These are phyloP conservation scores for Neopipo cinnamomea DNA, from an alignment of 2,113 vertebrate species.

Conservation along the genomic window DNA sequence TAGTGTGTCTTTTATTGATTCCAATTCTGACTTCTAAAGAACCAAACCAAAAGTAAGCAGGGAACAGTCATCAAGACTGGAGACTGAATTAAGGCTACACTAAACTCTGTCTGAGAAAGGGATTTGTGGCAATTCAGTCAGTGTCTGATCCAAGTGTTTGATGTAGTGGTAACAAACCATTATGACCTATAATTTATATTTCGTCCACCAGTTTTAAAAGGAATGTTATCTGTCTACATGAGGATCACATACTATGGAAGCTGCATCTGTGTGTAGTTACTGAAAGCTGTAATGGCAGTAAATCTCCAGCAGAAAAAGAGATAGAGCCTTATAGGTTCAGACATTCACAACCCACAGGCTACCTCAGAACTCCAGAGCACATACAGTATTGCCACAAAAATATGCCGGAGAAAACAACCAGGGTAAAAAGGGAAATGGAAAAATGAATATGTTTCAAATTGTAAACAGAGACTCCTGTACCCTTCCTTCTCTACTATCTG, in stretches of 20 bases:
- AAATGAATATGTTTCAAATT: not conserved
- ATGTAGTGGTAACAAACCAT: not conserved
- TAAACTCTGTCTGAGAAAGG: not conserved
- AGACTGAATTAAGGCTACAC: not conserved
- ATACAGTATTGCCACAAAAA: not conserved
- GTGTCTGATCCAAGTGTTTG: slow-evolving; percentile 28
- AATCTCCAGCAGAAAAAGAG: slow-evolving; percentile 39
- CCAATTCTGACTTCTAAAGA: slow-evolving; percentile 16
- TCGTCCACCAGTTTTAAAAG: not conserved
- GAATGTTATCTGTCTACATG: slow-evolving; percentile 9
- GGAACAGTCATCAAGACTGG: not conserved
- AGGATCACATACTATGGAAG: slow-evolving; percentile 23
- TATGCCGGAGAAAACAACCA: slow-evolving; percentile 11
- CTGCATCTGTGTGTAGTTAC: slow-evolving; percentile 50
- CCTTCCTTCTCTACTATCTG: not conserved
- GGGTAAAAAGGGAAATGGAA: not conserved
- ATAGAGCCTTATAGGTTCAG: not conserved
- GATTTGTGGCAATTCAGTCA: not conserved
- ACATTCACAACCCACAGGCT: not conserved
- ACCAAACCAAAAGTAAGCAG: not conserved
- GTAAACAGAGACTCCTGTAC: not conserved
- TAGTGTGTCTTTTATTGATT: not conserved
- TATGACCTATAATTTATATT: slow-evolving; percentile 44
- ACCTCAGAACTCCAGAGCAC: not conserved
- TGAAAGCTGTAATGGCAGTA: slow-evolving; percentile 25